Base-by-base conservation (phyloP, 1,140 invertebrate genomes). In the Papilio polyxenes region DNA sequence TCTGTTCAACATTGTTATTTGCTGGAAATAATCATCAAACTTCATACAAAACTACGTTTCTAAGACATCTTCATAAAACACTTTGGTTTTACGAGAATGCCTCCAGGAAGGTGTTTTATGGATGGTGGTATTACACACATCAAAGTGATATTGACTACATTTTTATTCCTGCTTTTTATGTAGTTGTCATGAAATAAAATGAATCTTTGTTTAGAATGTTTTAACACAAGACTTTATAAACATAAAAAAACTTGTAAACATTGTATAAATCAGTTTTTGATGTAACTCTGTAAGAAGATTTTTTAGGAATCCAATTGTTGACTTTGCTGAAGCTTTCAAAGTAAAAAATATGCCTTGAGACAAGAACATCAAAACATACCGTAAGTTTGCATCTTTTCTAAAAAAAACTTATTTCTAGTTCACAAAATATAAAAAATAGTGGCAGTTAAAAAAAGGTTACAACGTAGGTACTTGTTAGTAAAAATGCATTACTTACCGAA, bases 401-500 rank as follows among this genome's bases (percentile, higher is more conserved):
- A 11, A 9, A 31, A 13, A 65, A 11, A 8, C 23, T 23, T 23
- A 2, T 10, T 31, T 62, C 20, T 20, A 11, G n/a, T 62, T 20
- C 2, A 31, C 20, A 13, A 65, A 65, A 31, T 65, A 31, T 23
- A 76, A 72, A 56, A 56, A 48, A 83, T 83, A 90, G 85, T 86
- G 86, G 86, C 86, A 87, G 83, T 84, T 79, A 59, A 75, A 83
- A 40, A 20, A 81, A 31, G 11, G 76, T 72, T 56, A 17, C 74
- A 82, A 23, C 37, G 79, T n/a, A 59, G 31, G 17, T 20, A 3
- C 74, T 81, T 49, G n/a, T 48, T 69, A 11, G 81, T 76, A 75
- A 80, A 74, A 81, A 75, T 77, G 9, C 51, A 69, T 40, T 84
- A 92, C 92, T 93, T 87, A 93, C 92, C 88, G 89, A 83, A 84